Evolutionary conservation across 64 coral and sea anemone species (phyloP), one percentile per base, ranked within the genome.

Genomic region (Cladopsammia gracilis): DNA sequence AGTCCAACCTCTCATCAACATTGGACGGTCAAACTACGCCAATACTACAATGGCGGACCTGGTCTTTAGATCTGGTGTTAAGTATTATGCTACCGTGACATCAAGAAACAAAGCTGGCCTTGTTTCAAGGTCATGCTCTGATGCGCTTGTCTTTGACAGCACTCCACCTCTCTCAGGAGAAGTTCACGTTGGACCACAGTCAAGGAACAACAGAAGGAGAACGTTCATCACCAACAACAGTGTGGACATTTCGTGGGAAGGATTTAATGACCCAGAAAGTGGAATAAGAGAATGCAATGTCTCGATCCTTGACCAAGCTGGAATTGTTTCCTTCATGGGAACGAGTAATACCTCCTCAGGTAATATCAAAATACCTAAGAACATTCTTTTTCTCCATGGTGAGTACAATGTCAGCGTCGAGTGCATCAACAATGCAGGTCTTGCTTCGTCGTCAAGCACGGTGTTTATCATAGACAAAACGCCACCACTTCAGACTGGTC

Each of bases 1-100:
- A 44, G 82, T 98, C 62, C 96, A 98, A 15, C 89, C 93, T 2
- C 78, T 98, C 14, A 70, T 89, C 23, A 98, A 94, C 59, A 89
- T 98, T 22, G 96, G 96, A 8, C 58, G 46, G 45, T 51, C 79
- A 3, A 95, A 76, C 19, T 70, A 81, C 58, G 96, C 78, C 53
- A 95, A 95, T 80, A 86, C 85, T 10, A 87, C 96, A 56, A 88
- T 58, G 24, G 64, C 85, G 4, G 86, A 95, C 22, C 16, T 95
- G 12, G 60, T n/a, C 2, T 75, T 95, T 58, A 75, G 82, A n/a
- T 3, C 84, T 14, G 94, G 94, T 58, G 44, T 92, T 6, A 79
- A 75, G 18, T 95, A 95, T 87, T 95, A 92, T 64, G 89, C 73
- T 62, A 95, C 89, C 70, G 89, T 95, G 7, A 79, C 62, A 20